Base-by-base conservation (phyloP, 2,888 invertebrate genomes). In the Bursaphelenchus okinawaensis region DNA sequence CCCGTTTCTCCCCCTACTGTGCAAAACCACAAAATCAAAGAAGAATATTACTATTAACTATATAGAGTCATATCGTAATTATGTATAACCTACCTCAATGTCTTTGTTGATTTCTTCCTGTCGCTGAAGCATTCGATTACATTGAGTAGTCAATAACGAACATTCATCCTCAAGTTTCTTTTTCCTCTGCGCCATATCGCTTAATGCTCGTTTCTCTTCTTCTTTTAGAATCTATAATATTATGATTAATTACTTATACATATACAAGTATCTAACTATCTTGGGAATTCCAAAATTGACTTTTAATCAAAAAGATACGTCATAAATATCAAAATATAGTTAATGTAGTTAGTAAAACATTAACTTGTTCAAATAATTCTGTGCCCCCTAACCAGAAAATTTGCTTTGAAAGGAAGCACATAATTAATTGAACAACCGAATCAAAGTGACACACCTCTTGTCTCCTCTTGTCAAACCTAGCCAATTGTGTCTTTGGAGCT, bases 91-190 rank as follows among this genome's bases (percentile, higher is more conserved):
- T 20, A 20, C 20, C 52, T 52, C 52, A 52, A 20, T 23, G 12
- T 59, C 60, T 20, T 51, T 59, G 52, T 9, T n/a, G 22, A 59
- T 4, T 19, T 20, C 23, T n/a, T 59, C 60, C 40, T 55, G 50
- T 20, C 40, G 40, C 50, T 40, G 20, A 20, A 51, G 19, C 23
- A 50, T 20, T 6, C 51, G 22, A 50, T 59, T 59, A 12, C 50
- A 40, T 59, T 59, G 60, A 16, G 60, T 40, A 23, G 22, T 59
- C 20, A 59, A 29, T 12, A 59, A 22, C 23, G 60, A 22, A 12
- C 31, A 31, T 7, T 59, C 60, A 24, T 59, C 60, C 4, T 23
- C 23, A 1, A 59, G 60, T 24, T 59, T 59, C 52, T 59, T 50
- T 24, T 59, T 59, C 19, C 60, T 31, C 52, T 40, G 19, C 12